A percentile compares a stretch with the other conserved stretches of the same genome.
phyloP scores from a whole-genome alignment of 2,797 vertebrate genomes.

The Aquila chrysaetos region DNA sequence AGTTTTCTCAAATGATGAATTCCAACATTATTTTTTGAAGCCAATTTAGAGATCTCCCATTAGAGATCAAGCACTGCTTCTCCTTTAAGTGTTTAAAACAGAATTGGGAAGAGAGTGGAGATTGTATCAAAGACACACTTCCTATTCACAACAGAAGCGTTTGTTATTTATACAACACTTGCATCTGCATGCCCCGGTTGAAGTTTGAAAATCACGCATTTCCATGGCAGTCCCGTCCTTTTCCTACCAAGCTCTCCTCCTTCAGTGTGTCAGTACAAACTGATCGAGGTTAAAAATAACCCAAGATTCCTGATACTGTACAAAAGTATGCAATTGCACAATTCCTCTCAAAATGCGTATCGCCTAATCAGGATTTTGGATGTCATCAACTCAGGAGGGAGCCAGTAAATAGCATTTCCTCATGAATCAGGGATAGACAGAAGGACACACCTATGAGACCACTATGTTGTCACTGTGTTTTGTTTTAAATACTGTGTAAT shows the following conservation, averaged over 20 bases:
- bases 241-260: background rate
- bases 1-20: background rate
- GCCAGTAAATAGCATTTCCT: background rate
- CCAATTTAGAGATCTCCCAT: background rate
- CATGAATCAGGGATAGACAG: background rate
- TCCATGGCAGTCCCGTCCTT: background rate
- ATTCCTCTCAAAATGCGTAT: background rate
- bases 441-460: background rate
- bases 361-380: background rate
- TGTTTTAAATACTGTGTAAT: background rate
- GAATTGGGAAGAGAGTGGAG: background rate
- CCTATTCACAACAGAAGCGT: background rate
- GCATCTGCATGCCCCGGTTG: accelerated
- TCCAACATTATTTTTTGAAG: background rate
- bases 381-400: background rate
- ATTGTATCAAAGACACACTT: background rate
- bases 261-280: background rate
- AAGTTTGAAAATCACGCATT: background rate
- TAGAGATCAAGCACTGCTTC: background rate
- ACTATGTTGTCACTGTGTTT: background rate
- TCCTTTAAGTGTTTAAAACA: background rate
- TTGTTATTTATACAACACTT: background rate
- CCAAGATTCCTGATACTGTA: background rate
- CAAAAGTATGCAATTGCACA: background rate
- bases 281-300: background rate